Evolutionary conservation across 1,140 invertebrate genomes (phyloP).

Genomic region (Aphaenogaster rudis): DNA sequence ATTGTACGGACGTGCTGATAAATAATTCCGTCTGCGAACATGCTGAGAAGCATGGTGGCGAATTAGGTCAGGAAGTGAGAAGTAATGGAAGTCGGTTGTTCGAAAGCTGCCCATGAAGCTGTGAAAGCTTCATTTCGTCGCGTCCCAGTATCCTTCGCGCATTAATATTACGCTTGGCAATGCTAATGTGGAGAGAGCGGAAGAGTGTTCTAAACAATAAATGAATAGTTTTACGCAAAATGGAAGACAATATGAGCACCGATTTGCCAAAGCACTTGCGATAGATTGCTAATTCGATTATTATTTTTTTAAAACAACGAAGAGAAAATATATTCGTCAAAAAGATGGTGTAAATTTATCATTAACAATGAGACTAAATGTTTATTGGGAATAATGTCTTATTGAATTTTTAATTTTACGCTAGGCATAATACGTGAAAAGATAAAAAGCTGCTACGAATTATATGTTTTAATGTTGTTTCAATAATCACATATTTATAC

Average conservation of each 20-base stretch:
- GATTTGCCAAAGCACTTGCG: neutral
- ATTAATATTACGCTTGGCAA: constrained; percentile 5
- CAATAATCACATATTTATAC: neutral
- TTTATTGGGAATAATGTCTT: neutral
- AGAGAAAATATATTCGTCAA: neutral
- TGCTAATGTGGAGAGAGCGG: neutral
- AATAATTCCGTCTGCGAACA: constrained; percentile 68
- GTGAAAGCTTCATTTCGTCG: constrained; percentile 52
- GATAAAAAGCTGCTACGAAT: neutral
- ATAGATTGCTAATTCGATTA: neutral
- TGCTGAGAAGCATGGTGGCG: constrained; percentile 24
- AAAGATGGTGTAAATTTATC: neutral
- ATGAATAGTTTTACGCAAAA: neutral
- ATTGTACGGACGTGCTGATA: constrained; percentile 67
- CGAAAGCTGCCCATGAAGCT: constrained; percentile 66
- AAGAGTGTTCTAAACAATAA: neutral
- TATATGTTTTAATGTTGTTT: neutral
- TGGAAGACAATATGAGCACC: too few species aligned
- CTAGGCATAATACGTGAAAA: neutral
- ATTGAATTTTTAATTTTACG: neutral
- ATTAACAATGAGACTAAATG: neutral
- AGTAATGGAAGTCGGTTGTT: constrained; percentile 70
- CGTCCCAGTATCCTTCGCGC: neutral
- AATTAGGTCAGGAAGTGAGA: constrained; percentile 70
- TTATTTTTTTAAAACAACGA: neutral